Base-by-base conservation (phyloP, 2,888 invertebrate genomes). In the Scaptomyza parva region DNA sequence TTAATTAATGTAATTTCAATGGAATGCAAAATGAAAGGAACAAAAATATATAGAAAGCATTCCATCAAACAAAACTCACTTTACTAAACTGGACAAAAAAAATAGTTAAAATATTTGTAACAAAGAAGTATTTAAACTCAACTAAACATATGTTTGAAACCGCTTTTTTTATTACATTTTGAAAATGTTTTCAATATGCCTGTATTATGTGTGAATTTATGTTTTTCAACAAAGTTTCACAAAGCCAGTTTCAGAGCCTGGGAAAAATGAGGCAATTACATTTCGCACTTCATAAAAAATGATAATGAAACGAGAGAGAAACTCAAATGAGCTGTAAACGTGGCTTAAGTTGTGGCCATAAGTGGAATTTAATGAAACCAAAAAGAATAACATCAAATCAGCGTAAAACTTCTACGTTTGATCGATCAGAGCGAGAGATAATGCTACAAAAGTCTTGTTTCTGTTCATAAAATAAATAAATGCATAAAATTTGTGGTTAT, bases 241-340 rank as follows among this genome's bases (percentile, higher is more conserved):
- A 53, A 65, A 60, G n/a, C n/a, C 80, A 69, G 63, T 65, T 76
- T 67, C 70, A 75, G 18, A 50, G 44, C 57, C 55, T 28, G 43
- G 53, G 62, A 70, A 47, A 70, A 86, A 76, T 67, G 61, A 65
- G 70, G 53, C 86, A 83, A 83, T 70, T 83, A 88, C 84, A 72
- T 67, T 88, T 88, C 76, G 81, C 88, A 82, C 82, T 83, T 79
- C 69, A 82, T 86, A 82, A 88, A 83, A 20, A 20, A 30, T n/a
- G n/a, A n/a, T n/a, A 30, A 30, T 7, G 4, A 0, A 30, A 12
- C 12, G 30, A 30, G 11, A 9, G 28, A 33, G 33, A 53, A 58
- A n/a, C n/a, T 26, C 59, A 71, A 24, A 55, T 60, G 60, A 39
- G 61, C 58, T 41, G 48, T 54, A 59, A 81, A 73, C 73, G 63